A percentile compares a stretch with the other conserved stretches of the same genome.
Evolutionary conservation across 1,140 invertebrate species (phyloP).

Genomic region (Drosophila tani): DNA sequence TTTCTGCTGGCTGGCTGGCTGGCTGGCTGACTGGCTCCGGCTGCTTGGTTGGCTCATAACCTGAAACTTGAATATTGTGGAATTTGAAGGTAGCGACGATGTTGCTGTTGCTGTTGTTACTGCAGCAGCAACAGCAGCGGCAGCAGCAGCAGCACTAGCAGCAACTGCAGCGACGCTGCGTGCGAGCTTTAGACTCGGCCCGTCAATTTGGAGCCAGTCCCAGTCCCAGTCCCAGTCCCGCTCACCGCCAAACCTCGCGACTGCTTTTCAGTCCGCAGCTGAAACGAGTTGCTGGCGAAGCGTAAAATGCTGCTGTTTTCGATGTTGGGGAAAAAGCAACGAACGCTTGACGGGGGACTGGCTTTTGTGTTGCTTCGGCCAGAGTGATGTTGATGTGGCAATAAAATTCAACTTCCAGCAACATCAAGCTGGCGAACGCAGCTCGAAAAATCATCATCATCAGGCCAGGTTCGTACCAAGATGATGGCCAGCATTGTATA

Average conservation of each 20-base stretch:
- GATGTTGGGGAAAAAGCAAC: constrained; percentile 64
- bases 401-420: constrained; percentile 74
- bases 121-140: constrained; percentile 23
- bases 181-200: constrained; percentile 79
- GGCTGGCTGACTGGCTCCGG: constrained; percentile 27
- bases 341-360: constrained; percentile 67
- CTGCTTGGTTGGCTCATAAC: constrained; percentile 75
- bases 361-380: constrained; percentile 53
- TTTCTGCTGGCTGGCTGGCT: constrained; percentile 47
- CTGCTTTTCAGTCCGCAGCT: constrained; percentile 57
- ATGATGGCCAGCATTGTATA: constrained; percentile 59
- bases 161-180: constrained; percentile 66
- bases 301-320: constrained; percentile 61
- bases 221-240: constrained; percentile 32
- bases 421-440: constrained; percentile 56
- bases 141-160: constrained; percentile 43
- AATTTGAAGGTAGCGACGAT: constrained; percentile 79
- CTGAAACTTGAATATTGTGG: constrained; percentile 83
- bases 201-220: constrained; percentile 78
- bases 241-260: constrained; percentile 4
- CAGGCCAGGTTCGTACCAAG: constrained; percentile 34
- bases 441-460: constrained; percentile 68
- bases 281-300: constrained; percentile 82
- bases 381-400: constrained; percentile 69
- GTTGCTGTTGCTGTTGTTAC: constrained; percentile 29